Evolutionary conservation across 2,888 invertebrate genomes (phyloP), one percentile per base, ranked within the genome.

Genomic region (Torymus tubicola): DNA sequence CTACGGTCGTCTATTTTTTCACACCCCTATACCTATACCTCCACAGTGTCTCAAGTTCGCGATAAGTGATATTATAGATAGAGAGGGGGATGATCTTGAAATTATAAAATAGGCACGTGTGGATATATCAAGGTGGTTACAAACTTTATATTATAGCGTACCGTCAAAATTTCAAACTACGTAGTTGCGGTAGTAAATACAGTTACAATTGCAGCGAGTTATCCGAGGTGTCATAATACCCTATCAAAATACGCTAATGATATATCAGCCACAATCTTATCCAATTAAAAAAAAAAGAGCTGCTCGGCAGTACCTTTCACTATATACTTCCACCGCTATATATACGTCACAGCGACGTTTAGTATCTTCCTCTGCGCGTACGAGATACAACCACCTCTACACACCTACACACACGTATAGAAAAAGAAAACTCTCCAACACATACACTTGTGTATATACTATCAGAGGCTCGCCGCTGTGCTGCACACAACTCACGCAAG

Each of bases 211-310:
- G 42, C 8, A 1, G 1, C 21, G 21, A 21, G 21, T 21, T 8
- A 42, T 8, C 8, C 8, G 42, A 42, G 42, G 42, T 42, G n/a
- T 53, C 67, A 67, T 21, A 60, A 70, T 60, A 70, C 8, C 21
- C 12, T 11, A 10, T 12, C 11, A 50, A 52, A 52, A 65, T 52
- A 24, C 18, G 13, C 24, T 16, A 16, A 42, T 63, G 12, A 24
- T 16, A 11, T 53, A 71, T 50, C 60, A 8, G 8, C 52, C 42
- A 2, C 42, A 2, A 3, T 12, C 11, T 24, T 12, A 65, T 74
- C 65, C 65, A 57, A 65, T 65, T 65, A 74, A 65, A 63, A 72
- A 53, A 24, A 21, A 16, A 55, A 55, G n/a, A n/a, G n/a, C n/a
- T n/a, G 24, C 55, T 18, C 18, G 11, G 16, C 69, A 11, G 12